Conservation (phyloP, 2,797 vertebrate genomes). For the Clarias pachynema region DNA sequence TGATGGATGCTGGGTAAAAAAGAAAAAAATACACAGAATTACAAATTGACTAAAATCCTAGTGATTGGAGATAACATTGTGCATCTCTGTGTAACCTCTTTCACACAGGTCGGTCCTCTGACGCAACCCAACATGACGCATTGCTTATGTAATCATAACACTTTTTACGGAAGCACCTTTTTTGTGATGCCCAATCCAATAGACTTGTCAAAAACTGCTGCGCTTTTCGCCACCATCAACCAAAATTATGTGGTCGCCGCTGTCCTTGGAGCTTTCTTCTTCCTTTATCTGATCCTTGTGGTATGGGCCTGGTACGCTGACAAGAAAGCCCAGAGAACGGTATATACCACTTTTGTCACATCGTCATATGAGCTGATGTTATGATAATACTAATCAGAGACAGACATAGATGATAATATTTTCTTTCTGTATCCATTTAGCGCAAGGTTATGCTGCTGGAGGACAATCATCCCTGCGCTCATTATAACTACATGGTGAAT, state of each 20-base stretch:
- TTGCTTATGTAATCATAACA: slow-evolving; percentile 85
- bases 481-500: slow-evolving; percentile 79
- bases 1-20: slow-evolving; percentile 70
- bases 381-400: neutral
- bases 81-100: slow-evolving; percentile 20
- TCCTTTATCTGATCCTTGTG: slow-evolving; percentile 73
- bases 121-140: slow-evolving; percentile 66
- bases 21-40: neutral
- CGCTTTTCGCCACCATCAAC: slow-evolving; percentile 72
- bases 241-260: slow-evolving; percentile 80
- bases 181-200: slow-evolving; percentile 81
- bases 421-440: slow-evolving; percentile 59
- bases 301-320: slow-evolving; percentile 82
- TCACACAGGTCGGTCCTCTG: slow-evolving; percentile 71
- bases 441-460: slow-evolving; percentile 81
- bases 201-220: slow-evolving; percentile 69
- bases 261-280: slow-evolving; percentile 76
- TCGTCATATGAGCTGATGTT: neutral
- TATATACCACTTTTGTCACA: slow-evolving; percentile 47
- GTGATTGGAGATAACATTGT: neutral
- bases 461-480: slow-evolving; percentile 77
- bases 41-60: neutral
- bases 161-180: slow-evolving; percentile 80
- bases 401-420: neutral
- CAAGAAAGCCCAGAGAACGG: slow-evolving; percentile 75